Base-by-base conservation (phyloP, 2,888 invertebrate genomes). In the Stramonita haemastoma region DNA sequence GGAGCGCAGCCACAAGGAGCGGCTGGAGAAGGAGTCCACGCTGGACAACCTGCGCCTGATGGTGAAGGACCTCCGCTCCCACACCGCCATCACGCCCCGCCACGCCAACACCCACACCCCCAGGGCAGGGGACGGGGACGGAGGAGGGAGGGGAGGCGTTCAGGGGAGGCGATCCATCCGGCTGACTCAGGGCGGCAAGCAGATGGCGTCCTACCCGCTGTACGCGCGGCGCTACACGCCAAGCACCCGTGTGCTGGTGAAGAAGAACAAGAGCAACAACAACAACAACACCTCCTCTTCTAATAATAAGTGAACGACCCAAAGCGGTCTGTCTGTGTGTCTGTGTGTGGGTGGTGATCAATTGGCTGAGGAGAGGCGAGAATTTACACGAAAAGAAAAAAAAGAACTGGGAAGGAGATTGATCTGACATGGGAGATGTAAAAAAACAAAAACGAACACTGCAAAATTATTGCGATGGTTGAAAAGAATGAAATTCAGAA, bases 11-110 rank as follows among this genome's bases (percentile, higher is more conserved):
- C 92, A 92, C 90, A 73, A 89, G 34, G 92, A 92, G 84, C 93
- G 93, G 87, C 32, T 92, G 22, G 93, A 93, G 77, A 93, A 94
- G 86, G 93, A 94, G 87, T 92, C 92, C 87, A 93, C 93, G 46
- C 84, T 93, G 32, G 89, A 91, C 77, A 93, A 93, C 87, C 89
- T 94, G 32, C 91, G 91, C 36, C 89, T 92, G 60, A 92, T 93
- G 88, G 91, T 93, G 0, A 87, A 92, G 57, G 93, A 93, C 46
- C 46, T 93, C 17, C 90, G 73, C 70, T n/a, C 17, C 77, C 46
- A 19, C 77, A 81, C 57, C 32, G 73, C 36, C 56, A 32, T 66
- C 8, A 86, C 86, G 5, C 86, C 86, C 19, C 86, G 86, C 8
- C 84, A 84, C 19, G 2, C 8, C 60, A 85, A 56, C 32, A 29